Conservation (phyloP, 2,797 vertebrate species). For the Remorina albescens region DNA sequence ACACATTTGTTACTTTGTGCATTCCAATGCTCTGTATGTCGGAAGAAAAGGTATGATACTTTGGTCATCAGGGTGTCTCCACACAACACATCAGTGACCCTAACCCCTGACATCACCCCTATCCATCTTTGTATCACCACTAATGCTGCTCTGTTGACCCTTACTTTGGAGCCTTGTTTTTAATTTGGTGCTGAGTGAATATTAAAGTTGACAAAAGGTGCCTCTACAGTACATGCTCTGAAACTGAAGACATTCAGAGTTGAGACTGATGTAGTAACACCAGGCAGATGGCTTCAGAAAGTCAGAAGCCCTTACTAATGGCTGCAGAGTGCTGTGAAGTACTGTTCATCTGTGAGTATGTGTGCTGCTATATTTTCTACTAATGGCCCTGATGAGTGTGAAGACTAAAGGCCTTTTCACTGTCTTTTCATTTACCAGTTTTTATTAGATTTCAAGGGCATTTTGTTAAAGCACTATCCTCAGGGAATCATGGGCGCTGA, state of each 20-base stretch:
- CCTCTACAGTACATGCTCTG: slow-evolving; percentile 58
- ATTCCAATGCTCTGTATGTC: not conserved
- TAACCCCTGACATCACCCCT: slow-evolving; percentile 51
- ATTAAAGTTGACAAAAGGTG: slow-evolving; percentile 65
- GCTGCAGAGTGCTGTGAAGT: slow-evolving; percentile 44
- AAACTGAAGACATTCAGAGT: slow-evolving; percentile 59
- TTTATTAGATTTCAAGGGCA: slow-evolving; percentile 79
- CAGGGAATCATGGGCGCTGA: slow-evolving; percentile 49
- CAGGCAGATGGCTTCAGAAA: slow-evolving; percentile 78
- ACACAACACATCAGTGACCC: slow-evolving; percentile 40
- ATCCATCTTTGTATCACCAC: not conserved
- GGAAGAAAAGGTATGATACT: slow-evolving; percentile 30
- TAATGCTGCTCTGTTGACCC: not conserved
- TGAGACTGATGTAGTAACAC: slow-evolving; percentile 56
- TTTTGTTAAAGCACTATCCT: slow-evolving; percentile 57
- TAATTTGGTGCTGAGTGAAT: slow-evolving; percentile 45
- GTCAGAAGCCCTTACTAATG: slow-evolving; percentile 71
- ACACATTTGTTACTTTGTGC: not conserved
- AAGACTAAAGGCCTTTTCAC: slow-evolving; percentile 58
- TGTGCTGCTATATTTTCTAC: slow-evolving; percentile 55
- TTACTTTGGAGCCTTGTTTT: slow-evolving; percentile 40
- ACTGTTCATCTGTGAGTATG: slow-evolving; percentile 43
- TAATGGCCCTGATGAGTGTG: slow-evolving; percentile 62
- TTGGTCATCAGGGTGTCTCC: slow-evolving; percentile 48
- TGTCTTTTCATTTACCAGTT: slow-evolving; percentile 76